phyloP scores from a whole-genome alignment of 2,797 vertebrate species.

The Antennarius maculatus region DNA sequence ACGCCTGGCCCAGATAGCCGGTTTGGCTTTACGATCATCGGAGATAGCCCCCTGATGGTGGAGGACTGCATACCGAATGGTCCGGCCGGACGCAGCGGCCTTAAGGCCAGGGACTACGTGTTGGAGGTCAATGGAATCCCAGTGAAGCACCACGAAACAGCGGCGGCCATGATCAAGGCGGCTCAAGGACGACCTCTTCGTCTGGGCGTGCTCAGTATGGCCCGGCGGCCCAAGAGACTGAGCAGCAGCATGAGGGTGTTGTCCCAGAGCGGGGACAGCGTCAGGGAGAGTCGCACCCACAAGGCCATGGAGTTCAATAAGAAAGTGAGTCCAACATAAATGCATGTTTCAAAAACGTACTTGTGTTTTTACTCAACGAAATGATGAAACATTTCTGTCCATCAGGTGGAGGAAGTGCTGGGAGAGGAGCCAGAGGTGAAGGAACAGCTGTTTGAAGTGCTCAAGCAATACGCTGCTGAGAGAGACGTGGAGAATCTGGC shows the following conservation, averaged over 20 bases:
- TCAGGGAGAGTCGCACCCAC: constrained; percentile 85
- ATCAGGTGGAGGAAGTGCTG: constrained; percentile 91
- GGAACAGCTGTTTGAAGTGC: constrained; percentile 88
- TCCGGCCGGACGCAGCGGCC: constrained; percentile 80
- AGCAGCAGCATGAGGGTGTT: constrained; percentile 81
- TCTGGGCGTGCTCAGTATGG: constrained; percentile 87
- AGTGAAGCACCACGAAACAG: constrained; percentile 79
- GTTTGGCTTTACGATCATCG: constrained; percentile 86
- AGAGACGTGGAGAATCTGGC: constrained; percentile 91
- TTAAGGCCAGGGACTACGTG: constrained; percentile 85
- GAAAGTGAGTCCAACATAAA: constrained; percentile 78
- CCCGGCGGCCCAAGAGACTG: constrained; percentile 75
- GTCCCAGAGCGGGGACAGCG: constrained; percentile 74
- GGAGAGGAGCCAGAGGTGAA: constrained; percentile 88
- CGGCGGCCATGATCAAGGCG: constrained; percentile 81
- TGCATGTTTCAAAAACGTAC: background rate
- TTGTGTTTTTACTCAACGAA: background rate
- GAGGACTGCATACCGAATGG: constrained; percentile 83
- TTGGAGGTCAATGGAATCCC: constrained; percentile 88
- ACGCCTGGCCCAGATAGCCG: constrained; percentile 76
- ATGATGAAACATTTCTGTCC: background rate
- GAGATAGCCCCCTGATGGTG: constrained; percentile 84
- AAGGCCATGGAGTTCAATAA: constrained; percentile 93
- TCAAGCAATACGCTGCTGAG: constrained; percentile 93
- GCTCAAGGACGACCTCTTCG: constrained; percentile 77